phyloP scores from a whole-genome alignment of 2,797 vertebrate genomes.

The Molossus alvarezi region DNA sequence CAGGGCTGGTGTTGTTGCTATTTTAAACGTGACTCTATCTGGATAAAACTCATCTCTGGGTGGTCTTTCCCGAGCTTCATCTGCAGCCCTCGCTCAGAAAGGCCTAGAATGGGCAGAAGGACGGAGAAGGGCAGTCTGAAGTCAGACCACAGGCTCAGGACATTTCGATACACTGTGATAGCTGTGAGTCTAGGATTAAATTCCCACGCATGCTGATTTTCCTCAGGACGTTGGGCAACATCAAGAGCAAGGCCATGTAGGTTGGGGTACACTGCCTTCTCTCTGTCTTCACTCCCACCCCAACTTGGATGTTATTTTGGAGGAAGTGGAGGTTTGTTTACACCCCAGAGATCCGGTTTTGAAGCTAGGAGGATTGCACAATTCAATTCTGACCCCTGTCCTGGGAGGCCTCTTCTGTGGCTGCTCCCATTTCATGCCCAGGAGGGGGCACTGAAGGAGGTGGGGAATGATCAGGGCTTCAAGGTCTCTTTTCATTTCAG shows the following conservation, averaged over 20 bases:
- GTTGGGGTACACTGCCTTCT: neutral
- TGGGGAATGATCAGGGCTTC: neutral
- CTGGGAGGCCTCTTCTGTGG: neutral
- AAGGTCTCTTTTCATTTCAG: neutral
- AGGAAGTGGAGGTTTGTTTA: constrained; percentile 77
- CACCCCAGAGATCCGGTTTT: constrained; percentile 54
- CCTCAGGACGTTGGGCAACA: neutral
- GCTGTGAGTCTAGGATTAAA: neutral
- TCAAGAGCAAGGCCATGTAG: neutral
- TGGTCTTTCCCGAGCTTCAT: neutral
- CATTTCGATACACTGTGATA: neutral
- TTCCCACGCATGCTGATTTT: neutral
- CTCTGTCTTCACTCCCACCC: neutral
- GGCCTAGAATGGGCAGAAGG: neutral
- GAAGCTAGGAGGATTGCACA: constrained; percentile 64
- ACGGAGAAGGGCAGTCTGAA: neutral
- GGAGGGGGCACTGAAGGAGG: neutral
- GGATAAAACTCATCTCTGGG: neutral
- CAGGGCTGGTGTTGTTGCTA: neutral
- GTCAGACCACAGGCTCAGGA: neutral
- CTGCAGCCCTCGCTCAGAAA: neutral
- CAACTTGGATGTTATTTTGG: neutral
- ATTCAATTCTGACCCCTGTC: neutral
- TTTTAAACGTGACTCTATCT: constrained; percentile 37
- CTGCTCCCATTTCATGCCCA: neutral